Base-by-base conservation (phyloP, 2,888 invertebrate genomes). In the Synanthedon tipuliformis region DNA sequence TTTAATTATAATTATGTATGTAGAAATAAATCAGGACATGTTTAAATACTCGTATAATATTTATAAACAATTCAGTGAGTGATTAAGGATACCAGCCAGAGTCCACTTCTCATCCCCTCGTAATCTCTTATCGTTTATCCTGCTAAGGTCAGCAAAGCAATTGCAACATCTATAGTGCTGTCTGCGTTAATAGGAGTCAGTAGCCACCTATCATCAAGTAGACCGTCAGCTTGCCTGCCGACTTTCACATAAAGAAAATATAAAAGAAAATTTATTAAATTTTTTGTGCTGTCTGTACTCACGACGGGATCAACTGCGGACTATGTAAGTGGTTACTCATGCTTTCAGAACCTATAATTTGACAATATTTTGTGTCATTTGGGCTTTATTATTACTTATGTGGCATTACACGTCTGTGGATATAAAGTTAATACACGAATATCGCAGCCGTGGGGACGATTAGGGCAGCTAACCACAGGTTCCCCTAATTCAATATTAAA, bases 351-450 rank as follows among this genome's bases (percentile, higher is more conserved):
- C 79, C 85, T 86, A 87, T 87, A 87, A 87, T 87, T 87, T 87
- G 84, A 86, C 86, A 87, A 86, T 87, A 86, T 86, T 87, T 86
- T 87, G 86, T 87, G 86, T 87, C 87, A 87, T 86, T 87, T 86
- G 77, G 84, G 78, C 78, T 82, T 86, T 84, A 83, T 84, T 85
- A 87, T 86, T 86, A 86, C 86, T 83, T 83, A 34, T 34, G 80
- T 74, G 81, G 75, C 78, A 85, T 86, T 84, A 86, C 83, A 71
- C 68, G 78, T 71, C 75, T 77, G 79, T 79, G 80, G 85, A 83
- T 85, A 82, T 81, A 82, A 81, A 70, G 78, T 78, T 86, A 81
- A 85, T 83, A 84, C 78, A 71, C 71, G 76, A 75, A 75, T 74
- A 67, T 63, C 68, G 72, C 66, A 69, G 75, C 77, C 75, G 71